Evolutionary conservation across 37 sponge, comb jelly and placozoan genomes (phyloP).

Genomic region (Geodia barretti): DNA sequence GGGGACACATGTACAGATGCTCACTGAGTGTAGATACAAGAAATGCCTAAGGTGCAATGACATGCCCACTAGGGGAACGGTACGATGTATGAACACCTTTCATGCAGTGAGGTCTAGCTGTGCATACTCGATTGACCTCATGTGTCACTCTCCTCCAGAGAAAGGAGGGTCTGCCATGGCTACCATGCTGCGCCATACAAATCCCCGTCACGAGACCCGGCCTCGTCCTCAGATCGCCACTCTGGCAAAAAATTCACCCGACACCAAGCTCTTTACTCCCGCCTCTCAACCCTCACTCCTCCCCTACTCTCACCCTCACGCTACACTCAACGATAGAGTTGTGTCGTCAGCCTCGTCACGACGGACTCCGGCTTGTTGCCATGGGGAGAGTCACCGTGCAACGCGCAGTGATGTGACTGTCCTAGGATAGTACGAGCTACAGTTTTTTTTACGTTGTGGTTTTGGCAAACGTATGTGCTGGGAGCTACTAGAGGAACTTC

Average conservation of each 20-base stretch:
- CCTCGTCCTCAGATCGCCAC: not conserved
- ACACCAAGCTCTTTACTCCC: not conserved
- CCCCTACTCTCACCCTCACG: not conserved
- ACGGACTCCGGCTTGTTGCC: slow-evolving; percentile 71
- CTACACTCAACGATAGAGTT: slow-evolving; percentile 36
- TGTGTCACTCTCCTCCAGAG: too few relatives aligned
- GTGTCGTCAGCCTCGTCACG: slow-evolving; percentile 70
- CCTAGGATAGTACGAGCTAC: not conserved
- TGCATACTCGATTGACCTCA: too few relatives aligned
- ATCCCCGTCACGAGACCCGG: not conserved
- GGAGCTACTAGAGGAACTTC: too few relatives aligned
- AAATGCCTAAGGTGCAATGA: too few relatives aligned
- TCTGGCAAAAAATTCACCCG: slow-evolving; percentile 5
- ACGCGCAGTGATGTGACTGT: not conserved
- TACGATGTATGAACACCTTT: too few relatives aligned
- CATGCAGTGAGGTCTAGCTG: too few relatives aligned
- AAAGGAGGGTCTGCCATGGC: slow-evolving; percentile 18
- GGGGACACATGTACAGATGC: too few relatives aligned
- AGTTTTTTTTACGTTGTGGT: too few relatives aligned
- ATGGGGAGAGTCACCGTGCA: slow-evolving; percentile 40
- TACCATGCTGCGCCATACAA: slow-evolving; percentile 9
- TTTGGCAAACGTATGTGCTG: too few relatives aligned
- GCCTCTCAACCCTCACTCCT: not conserved
- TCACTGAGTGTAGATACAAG: too few relatives aligned
- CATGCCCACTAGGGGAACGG: too few relatives aligned